Evolutionary conservation across 2,113 vertebrate genomes (phyloP).

Genomic region (Monopterus albus): DNA sequence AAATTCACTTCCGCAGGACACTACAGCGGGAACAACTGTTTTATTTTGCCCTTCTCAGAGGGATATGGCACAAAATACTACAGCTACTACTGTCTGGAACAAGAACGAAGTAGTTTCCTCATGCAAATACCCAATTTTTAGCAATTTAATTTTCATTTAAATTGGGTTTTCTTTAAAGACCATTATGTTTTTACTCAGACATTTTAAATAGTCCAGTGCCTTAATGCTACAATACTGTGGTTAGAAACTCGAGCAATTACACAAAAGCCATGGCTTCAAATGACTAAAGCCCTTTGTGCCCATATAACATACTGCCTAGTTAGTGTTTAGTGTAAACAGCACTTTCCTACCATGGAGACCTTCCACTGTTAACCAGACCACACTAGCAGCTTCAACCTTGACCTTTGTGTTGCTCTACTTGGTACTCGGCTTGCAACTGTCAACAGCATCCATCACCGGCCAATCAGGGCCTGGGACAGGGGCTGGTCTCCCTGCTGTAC

Average conservation of each 20-base stretch:
- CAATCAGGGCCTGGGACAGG: conserved; percentile 59
- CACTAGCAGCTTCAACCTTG: conserved; percentile 78
- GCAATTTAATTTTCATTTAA: conserved; percentile 1
- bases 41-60: conserved; percentile 33
- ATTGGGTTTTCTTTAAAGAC: background rate
- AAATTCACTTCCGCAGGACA: conserved; percentile 76
- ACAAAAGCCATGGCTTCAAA: conserved; percentile 51
- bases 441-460: conserved; percentile 75
- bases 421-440: conserved; percentile 80
- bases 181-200: background rate
- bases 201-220: background rate
- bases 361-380: conserved; percentile 73
- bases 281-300: conserved; percentile 55
- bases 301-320: conserved; percentile 33
- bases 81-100: conserved; percentile 14
- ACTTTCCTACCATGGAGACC: conserved; percentile 67
- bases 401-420: conserved; percentile 78
- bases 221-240: conserved; percentile 12
- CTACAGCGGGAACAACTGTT: conserved; percentile 57
- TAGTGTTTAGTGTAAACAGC: conserved; percentile 56
- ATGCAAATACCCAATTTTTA: conserved; percentile 4
- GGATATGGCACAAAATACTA: conserved; percentile 24
- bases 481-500: conserved; percentile 73
- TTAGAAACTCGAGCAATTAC: conserved; percentile 11
- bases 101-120: conserved; percentile 23